Conservation (phyloP, 2,797 vertebrate species). For the Fratercula arctica region DNA sequence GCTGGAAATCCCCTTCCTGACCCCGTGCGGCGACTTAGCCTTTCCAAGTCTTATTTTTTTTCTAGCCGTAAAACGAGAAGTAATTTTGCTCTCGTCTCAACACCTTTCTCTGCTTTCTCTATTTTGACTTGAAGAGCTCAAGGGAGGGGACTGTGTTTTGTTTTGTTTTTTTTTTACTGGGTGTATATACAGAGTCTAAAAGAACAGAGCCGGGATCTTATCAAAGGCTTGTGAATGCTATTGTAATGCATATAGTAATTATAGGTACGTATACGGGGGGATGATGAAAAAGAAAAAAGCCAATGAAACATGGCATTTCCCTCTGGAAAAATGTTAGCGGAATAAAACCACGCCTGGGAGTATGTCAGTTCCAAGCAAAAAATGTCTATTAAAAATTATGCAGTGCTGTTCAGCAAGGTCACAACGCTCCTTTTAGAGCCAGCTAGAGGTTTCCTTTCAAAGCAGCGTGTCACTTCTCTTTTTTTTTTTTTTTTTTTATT, state of each 20-base stretch:
- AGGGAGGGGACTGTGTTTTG: conserved; percentile 60
- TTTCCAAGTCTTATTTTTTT: not conserved
- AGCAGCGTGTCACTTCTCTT: not conserved
- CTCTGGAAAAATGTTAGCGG: conserved; percentile 2
- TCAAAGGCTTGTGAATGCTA: conserved; percentile 11
- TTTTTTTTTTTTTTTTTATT: not conserved
- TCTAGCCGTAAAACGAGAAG: not conserved
- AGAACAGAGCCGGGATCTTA: conserved; percentile 9
- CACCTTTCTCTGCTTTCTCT: conserved; percentile 23
- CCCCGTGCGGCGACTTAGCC: not conserved
- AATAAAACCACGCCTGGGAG: conserved; percentile 36
- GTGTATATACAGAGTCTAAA: not conserved
- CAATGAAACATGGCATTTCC: conserved; percentile 49
- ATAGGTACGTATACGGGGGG: conserved; percentile 11
- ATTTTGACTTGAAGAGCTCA: conserved; percentile 50
- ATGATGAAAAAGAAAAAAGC: not conserved
- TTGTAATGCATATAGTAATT: conserved; percentile 51
- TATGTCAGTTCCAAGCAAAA: conserved; percentile 48
- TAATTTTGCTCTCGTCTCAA: conserved; percentile 60
- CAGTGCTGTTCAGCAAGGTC: conserved; percentile 56
- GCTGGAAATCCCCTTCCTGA: not conserved
- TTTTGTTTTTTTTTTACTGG: not conserved
- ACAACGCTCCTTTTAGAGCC: conserved; percentile 16
- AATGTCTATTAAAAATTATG: conserved; percentile 59
- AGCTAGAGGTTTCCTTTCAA: conserved; percentile 7